These are phyloP conservation scores for Oostethus manadensis DNA, from an alignment of 2,113 vertebrate species.

Conservation along the genomic window DNA sequence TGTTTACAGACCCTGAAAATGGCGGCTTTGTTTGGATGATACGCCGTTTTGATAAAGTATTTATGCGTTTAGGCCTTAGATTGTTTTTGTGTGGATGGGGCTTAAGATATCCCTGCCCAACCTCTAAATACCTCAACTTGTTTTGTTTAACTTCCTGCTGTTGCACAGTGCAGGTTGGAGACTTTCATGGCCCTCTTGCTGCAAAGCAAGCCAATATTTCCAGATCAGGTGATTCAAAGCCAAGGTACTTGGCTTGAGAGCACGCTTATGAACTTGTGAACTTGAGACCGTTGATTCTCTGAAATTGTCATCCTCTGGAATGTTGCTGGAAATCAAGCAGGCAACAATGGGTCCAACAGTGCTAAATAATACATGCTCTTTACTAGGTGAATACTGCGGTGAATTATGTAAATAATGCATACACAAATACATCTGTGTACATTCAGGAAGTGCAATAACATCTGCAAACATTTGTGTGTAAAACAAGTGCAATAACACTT, in stretches of 20 bases:
- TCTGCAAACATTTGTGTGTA: no score
- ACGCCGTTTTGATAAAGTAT: no score
- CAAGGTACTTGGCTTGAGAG: neutral
- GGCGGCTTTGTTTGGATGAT: no score
- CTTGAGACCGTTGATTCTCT: neutral
- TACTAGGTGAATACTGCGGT: no score
- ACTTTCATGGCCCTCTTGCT: neutral
- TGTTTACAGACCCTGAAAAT: no score
- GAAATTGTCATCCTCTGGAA: neutral
- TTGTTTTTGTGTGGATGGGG: no score
- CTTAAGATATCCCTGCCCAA: neutral
- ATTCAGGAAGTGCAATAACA: no score
- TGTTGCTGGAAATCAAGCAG: neutral
- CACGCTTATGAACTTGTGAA: neutral
- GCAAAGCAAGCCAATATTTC: neutral
- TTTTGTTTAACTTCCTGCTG: constrained; percentile 5
- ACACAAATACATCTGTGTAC: no score
- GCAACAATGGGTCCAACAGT: neutral
- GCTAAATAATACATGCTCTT: neutral
- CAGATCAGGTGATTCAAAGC: constrained; percentile 1
- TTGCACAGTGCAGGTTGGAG: neutral
- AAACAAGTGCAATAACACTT: no score
- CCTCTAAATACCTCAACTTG: neutral
- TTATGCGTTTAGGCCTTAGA: no score
- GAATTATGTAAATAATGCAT: no score